Percentiles rank a stretch among this genome's conserved stretches.
Conservation (phyloP, 2,113 vertebrate genomes). For the Cynocephalus volans region DNA sequence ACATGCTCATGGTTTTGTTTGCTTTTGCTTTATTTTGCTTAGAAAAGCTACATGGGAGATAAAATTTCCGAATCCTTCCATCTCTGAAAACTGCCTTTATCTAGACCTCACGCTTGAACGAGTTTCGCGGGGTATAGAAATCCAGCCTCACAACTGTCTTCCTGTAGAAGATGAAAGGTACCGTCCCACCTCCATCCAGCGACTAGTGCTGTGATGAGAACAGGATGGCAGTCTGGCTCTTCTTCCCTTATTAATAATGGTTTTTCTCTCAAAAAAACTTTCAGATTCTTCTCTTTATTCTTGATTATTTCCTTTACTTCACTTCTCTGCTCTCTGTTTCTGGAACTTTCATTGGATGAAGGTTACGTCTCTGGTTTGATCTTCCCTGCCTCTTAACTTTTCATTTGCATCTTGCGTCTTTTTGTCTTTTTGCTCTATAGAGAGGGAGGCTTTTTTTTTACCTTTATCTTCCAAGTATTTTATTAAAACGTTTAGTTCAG, state of each 20-base stretch:
- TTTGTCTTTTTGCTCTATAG: not conserved
- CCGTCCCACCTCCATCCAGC: not conserved
- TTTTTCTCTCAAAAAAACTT: not conserved
- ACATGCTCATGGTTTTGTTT: not conserved
- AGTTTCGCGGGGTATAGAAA: not conserved
- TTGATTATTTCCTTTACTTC: not conserved
- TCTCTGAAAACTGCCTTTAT: not conserved
- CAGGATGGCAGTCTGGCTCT: not conserved
- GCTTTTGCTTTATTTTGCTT: not conserved
- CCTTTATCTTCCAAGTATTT: not conserved
- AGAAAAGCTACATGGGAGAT: not conserved
- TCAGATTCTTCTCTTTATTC: not conserved
- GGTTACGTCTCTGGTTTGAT: not conserved
- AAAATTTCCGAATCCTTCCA: not conserved
- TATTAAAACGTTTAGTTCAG: not conserved
- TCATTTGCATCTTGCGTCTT: not conserved
- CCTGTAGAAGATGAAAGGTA: not conserved
- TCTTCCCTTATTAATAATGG: not conserved
- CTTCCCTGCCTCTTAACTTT: not conserved
- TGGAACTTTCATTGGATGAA: not conserved
- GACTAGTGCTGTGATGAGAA: not conserved
- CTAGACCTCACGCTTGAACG: not conserved
- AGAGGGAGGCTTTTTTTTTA: not conserved
- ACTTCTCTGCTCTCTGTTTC: not conserved
- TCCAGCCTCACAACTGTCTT: not conserved